Base-by-base conservation (phyloP, 2,888 invertebrate genomes). In the Temnothorax unifasciatus region DNA sequence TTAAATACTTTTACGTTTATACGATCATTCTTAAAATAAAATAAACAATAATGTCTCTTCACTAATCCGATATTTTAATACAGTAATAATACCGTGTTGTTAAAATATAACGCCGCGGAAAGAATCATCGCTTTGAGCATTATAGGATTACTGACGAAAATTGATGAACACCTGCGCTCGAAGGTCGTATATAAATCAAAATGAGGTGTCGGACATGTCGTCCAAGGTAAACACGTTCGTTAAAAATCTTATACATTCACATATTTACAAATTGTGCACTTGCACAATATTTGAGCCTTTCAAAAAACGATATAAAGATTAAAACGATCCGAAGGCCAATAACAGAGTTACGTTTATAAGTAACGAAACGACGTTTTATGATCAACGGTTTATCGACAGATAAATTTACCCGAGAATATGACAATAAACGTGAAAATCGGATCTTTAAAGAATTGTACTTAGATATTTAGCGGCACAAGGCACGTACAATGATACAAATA, bases 141-240 rank as follows among this genome's bases (percentile, higher is more conserved):
- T 68, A 2, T 18, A n/a, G 11, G 15, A 44, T 68, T 25, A 15
- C 6, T 59, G 6, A 8, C 57, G 21, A 79, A 69, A 76, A 76
- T 64, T 64, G n/a, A 34, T 64, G n/a, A 34, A 76, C 52, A 76
- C 61, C 69, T 74, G n/a, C 29, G 9, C 2, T 29, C 13, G 75
- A 68, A 82, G 61, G 74, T 61, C 41, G 54, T 21, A 63, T 61
- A 63, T 29, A 68, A 82, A 82, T 69, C 1, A n/a, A 82, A 73
- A 68, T 73, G 38, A 66, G 41, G 21, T 38, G 11, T 59, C 50
- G 41, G 3, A 34, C 1, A n/a, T 66, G 21, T 41, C 5, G 52
- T 52, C 15, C 73, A 83, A 68, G 79, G 29, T 47, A 47, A 54
- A 71, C 47, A 41, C 1, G 41, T 68, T 25, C 57, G 18, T 5